Evolutionary conservation across 2,113 vertebrate species (phyloP), one percentile per base, ranked within the genome.

Genomic region (Cisticola juncidis): DNA sequence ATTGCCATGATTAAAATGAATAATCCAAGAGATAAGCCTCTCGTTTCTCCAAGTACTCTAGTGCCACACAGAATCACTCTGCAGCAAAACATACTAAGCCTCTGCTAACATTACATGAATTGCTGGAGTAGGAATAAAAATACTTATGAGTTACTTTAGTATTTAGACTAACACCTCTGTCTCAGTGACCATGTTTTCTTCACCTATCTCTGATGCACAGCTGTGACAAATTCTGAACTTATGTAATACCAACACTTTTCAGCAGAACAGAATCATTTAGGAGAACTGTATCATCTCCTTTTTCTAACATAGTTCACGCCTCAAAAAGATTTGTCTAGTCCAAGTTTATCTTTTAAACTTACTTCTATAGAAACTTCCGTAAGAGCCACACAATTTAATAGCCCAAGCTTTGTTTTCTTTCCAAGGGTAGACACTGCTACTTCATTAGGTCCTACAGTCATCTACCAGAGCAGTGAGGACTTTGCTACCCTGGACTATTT

Each of bases 1-100:
- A 94, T 42, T 91, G 84, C 56, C 58, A 29, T 51, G 58, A 96
- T 89, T 87, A 92, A 73, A 90, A 72, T 35, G 73, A 83, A 80
- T 92, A 96, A 96, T 81, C 87, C 85, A 81, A 82, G 56, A 80
- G 68, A 76, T 91, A 95, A 92, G 38, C 82, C 78, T 86, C 73
- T 92, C 89, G 90, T 86, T 92, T 85, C 72, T 85, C 72, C 24
- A 78, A 82, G 48, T 51, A 81, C 68, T 76, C 31, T n/a, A 82
- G 56, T 13, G 38, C n/a, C 3, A 12, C 31, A 47, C 56, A 40
- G 40, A 36, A 54, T 40, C n/a, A 83, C 56, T 79, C 38, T 4
- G 1, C 54, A 77, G 48, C 56, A 88, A 38, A 51, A 68, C 77
- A 50, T 7, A 50, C 58, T 89, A 83, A 93, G 54, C 20, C 72